phyloP scores from a whole-genome alignment of 2,797 vertebrate genomes.

The Lagocephalus sceleratus region DNA sequence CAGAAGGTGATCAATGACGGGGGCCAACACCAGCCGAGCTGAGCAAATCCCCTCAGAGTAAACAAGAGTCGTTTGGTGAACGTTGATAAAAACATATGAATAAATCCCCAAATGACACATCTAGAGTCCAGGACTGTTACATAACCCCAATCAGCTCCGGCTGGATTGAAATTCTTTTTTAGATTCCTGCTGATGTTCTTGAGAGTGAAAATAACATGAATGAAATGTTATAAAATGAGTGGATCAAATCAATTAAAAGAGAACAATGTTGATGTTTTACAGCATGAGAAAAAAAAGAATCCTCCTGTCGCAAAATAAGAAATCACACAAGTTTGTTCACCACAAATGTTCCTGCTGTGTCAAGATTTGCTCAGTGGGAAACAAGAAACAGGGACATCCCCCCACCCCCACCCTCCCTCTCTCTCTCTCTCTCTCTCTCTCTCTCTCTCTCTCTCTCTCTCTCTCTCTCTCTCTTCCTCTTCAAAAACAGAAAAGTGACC shows the following conservation, averaged over 20 bases:
- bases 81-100: no score
- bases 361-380: constrained; percentile 15
- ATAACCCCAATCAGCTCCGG: no score
- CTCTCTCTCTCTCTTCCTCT: constrained; percentile 10
- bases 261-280: background rate
- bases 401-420: constrained; percentile 12
- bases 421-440: constrained; percentile 4
- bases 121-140: no score
- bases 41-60: constrained; percentile 4
- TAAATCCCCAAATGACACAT: no score
- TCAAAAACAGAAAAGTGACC: constrained; percentile 68
- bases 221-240: background rate
- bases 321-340: constrained; percentile 28
- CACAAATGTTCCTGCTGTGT: constrained; percentile 24
- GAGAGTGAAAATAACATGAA: background rate
- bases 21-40: constrained; percentile 12
- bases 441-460: constrained; percentile 17
- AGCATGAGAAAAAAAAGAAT: constrained; percentile 4
- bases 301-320: constrained; percentile 24
- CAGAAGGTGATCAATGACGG: constrained; percentile 33
- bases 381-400: constrained; percentile 20
- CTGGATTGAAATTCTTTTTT: no score
- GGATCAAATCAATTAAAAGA: background rate
- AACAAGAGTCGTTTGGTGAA: no score
- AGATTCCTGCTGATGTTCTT: background rate